These are phyloP conservation scores for Lepisosteus osseus DNA, from an alignment of 2,113 vertebrate genomes.

Conservation along the genomic window DNA sequence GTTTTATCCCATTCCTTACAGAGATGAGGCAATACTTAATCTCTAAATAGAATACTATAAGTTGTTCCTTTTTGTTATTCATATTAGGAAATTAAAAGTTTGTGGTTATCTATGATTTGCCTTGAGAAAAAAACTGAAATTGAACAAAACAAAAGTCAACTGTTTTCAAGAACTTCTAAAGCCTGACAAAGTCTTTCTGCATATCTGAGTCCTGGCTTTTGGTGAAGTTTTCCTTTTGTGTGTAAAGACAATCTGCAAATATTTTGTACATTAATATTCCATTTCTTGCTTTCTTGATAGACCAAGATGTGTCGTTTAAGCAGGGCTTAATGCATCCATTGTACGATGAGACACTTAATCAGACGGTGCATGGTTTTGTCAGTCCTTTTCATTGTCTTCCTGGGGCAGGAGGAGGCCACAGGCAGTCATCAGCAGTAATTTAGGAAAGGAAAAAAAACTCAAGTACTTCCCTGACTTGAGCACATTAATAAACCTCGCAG, in stretches of 20 bases:
- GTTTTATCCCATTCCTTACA: no score
- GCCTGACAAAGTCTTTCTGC: no score
- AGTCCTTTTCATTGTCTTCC: slow-evolving; percentile 1
- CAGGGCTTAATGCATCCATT: not conserved
- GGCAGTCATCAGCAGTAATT: not conserved
- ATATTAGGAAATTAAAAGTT: no score
- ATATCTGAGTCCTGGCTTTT: no score
- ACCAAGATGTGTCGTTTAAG: slow-evolving; percentile 6
- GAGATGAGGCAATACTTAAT: no score
- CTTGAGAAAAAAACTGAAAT: no score
- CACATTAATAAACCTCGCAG: not conserved
- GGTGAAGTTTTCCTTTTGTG: not conserved
- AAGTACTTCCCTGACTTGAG: not conserved
- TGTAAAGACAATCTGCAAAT: not conserved
- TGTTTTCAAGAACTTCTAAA: no score
- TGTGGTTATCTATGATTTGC: no score
- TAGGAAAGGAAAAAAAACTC: not conserved
- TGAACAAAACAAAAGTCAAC: no score
- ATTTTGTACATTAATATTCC: not conserved
- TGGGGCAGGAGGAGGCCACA: not conserved
- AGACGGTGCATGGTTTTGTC: not conserved
- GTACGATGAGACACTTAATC: slow-evolving; percentile 4
- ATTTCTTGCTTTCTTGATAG: not conserved
- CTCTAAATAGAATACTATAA: no score
- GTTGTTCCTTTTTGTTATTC: no score